Percentiles rank a stretch among this genome's conserved stretches.
Conservation (phyloP, 2,797 vertebrate genomes). For the Onychomys leucogaster region DNA sequence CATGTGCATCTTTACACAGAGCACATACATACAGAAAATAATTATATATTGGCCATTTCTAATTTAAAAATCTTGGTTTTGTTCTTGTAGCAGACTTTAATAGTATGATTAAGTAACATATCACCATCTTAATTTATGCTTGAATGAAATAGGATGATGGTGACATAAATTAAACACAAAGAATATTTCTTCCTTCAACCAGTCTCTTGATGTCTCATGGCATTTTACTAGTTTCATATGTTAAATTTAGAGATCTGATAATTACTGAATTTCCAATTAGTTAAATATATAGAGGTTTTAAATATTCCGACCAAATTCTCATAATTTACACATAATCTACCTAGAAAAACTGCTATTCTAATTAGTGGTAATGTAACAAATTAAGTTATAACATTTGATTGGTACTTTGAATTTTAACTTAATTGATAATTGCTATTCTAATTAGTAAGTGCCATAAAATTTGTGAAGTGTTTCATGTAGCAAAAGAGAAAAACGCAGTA, state of each 20-base stretch:
- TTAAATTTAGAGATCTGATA: conserved; percentile 83
- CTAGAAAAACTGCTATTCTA: conserved; percentile 86
- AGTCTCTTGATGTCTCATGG: conserved; percentile 69
- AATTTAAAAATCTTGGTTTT: neutral
- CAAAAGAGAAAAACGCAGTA: conserved; percentile 62
- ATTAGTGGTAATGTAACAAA: conserved; percentile 86
- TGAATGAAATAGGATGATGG: conserved; percentile 74
- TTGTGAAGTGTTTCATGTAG: conserved; percentile 57
- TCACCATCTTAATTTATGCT: conserved; percentile 58
- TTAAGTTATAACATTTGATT: conserved; percentile 87
- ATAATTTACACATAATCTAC: conserved; percentile 86
- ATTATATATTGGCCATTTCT: neutral
- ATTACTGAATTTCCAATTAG: conserved; percentile 84
- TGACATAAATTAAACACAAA: conserved; percentile 79
- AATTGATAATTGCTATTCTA: conserved; percentile 83
- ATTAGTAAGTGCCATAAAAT: conserved; percentile 82
- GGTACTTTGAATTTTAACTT: conserved; percentile 84
- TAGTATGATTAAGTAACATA: neutral
- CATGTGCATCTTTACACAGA: neutral
- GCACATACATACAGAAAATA: neutral
- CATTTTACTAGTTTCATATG: conserved; percentile 75
- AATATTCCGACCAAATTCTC: conserved; percentile 80
- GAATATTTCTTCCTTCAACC: conserved; percentile 68
- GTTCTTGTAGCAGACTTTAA: conserved; percentile 1
- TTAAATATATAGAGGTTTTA: conserved; percentile 79